Base-by-base conservation (phyloP, 2,113 vertebrate genomes). In the Rhodinocichla rosea region DNA sequence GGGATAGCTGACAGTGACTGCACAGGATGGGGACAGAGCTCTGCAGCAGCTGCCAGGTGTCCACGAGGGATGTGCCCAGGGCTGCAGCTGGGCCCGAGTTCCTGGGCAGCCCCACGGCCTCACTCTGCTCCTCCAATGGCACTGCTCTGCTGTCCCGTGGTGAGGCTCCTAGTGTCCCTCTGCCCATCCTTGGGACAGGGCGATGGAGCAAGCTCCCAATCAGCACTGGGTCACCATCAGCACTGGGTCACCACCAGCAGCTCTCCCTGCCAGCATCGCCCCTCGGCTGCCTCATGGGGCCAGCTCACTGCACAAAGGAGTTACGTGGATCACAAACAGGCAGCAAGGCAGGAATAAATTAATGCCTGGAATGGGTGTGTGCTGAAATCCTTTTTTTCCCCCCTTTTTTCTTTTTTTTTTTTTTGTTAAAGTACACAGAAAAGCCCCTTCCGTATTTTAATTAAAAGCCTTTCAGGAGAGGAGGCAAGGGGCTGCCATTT, bases 401-500 rank as follows among this genome's bases (percentile, higher is more conserved):
- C 1, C 0, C 7, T 18, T 50, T 33, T n/a, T 23, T 14, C 10
- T 15, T 52, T n/a, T 42, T 50, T 40, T 50, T 37, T 32, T 47
- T 32, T 35, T 44, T 33, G 8, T 33, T 37, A 3, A 76, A 92
- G 30, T 78, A 64, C 35, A 39, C 77, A 94, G 91, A 87, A 92
- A 93, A 95, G 78, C 89, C 89, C 89, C 81, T 94, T 95, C 92
- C 81, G 27, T 92, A 82, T 95, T 97, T 97, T 95, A 94, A 96
- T 97, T 94, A 95, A 94, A 96, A 97, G 91, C 91, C 77, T 96
- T 96, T 96, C 89, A 91, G 80, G n/a, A 82, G 91, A 87, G 95
- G 89, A 97, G 92, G 91, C 83, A 44, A 95, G 93, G 89, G 95
- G 95, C 95, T 95, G 94, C 95, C 91, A 44, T 74, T 92, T 89